Percentiles rank a stretch among this genome's conserved stretches.
Evolutionary conservation across 1,140 invertebrate species (phyloP).

Genomic region (Drosophila burlai): DNA sequence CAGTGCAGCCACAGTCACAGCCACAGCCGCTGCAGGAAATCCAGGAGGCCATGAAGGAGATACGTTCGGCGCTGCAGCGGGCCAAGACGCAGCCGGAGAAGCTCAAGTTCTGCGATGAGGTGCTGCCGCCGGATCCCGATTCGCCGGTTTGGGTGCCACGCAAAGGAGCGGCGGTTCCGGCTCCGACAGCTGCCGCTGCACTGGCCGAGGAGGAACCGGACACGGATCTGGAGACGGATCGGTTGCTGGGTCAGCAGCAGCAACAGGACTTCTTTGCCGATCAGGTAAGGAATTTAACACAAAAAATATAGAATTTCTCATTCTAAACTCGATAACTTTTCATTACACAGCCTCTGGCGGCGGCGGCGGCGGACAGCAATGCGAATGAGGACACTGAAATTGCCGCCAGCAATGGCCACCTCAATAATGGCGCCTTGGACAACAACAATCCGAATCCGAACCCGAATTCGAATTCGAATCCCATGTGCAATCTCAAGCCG

Average conservation of each 20-base stretch:
- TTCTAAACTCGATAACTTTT: neutral
- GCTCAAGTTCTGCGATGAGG: constrained; percentile 79
- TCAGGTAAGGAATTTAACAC: constrained; percentile 86
- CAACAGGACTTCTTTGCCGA: constrained; percentile 94
- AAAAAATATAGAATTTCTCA: neutral
- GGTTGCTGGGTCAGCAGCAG: constrained; percentile 93
- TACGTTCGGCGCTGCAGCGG: constrained; percentile 91
- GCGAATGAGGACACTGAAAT: constrained; percentile 63
- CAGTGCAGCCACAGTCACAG: constrained; percentile 26
- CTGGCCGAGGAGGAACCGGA: constrained; percentile 90
- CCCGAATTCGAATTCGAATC: constrained; percentile 65
- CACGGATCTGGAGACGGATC: constrained; percentile 95
- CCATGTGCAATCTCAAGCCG: constrained; percentile 62
- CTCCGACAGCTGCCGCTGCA: too few species aligned
- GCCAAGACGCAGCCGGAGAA: constrained; percentile 86
- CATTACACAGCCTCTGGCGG: constrained; percentile 13
- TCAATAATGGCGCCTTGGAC: constrained; percentile 52
- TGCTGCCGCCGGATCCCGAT: constrained; percentile 70
- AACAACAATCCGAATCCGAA: constrained; percentile 74
- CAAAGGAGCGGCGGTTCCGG: constrained; percentile 31
- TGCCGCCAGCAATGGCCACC: constrained; percentile 41
- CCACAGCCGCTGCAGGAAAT: constrained; percentile 66
- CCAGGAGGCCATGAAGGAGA: constrained; percentile 93
- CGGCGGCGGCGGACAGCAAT: constrained; percentile 65
- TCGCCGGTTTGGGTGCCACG: constrained; percentile 84